Base-by-base conservation (phyloP, 2,113 vertebrate genomes). In the Collichthys lucidus region DNA sequence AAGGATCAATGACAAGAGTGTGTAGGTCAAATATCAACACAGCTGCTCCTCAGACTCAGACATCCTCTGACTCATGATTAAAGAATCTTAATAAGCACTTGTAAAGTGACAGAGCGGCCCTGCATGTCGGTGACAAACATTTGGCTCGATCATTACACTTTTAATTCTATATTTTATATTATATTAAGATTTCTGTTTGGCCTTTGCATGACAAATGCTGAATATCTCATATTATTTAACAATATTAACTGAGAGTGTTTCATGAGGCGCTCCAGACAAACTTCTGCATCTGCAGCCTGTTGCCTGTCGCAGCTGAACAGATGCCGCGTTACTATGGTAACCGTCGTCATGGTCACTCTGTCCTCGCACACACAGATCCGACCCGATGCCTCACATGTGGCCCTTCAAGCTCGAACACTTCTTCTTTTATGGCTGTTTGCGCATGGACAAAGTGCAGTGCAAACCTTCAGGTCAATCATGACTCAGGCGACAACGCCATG, bases 241-340 rank as follows among this genome's bases (percentile, higher is more conserved):
- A 56, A 46, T 3, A 6, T 2, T 4, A 17, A n/a, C 31, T 19
- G 68, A 46, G 12, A 20, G 7, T 5, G 11, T 55, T 0, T 61
- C 52, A 78, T 2, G 11, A 12, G 4, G 4, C 3, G 26, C 67
- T 52, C 31, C 11, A n/a, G 55, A 62, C 52, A 74, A 69, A 71
- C 62, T 74, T 61, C 20, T 5, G 46, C 29, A 46, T 14, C 19
- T 9, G 40, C 2, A 66, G 26, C 26, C 26, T 26, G 26, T 26
- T 26, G 66, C 73, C 64, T 83, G 81, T 40, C 63, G 74, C 78
- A 62, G 24, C 15, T 65, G 64, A 86, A 26, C 76, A 65, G 90
- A 82, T 83, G 79, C 71, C 17, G 3, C 0, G 80, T 90, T 78
- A 35, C 90, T 24, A 76, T 56, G 57, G 76, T 5, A 79, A 90